Base-by-base conservation (phyloP, 2,113 vertebrate species). In the Climacteris rufus region DNA sequence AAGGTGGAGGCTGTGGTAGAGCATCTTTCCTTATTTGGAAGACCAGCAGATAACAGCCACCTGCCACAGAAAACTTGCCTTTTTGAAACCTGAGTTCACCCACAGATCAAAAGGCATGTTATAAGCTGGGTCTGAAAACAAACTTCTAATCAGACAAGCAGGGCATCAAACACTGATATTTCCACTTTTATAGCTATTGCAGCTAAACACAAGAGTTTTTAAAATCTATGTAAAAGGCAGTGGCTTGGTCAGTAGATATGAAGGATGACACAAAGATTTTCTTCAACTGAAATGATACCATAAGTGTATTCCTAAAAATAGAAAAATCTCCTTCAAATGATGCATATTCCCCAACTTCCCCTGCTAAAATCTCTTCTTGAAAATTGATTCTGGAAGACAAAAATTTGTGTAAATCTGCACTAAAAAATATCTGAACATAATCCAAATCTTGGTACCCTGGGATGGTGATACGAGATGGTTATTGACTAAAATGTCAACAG, bases 401-500 rank as follows among this genome's bases (percentile, higher is more conserved):
- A 93, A 95, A 77, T 40, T 86, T n/a, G 42, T 25, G 16, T 63
- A 72, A 76, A 94, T 44, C 57, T 42, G 42, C 6, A 5, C 28
- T 81, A 33, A 81, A 89, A 89, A 39, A 22, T 76, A 64, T 50
- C 39, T 59, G 75, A 95, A 35, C 25, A 13, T 33, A 52, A 37
- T 88, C 30, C 64, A 84, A 82, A 81, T 59, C 70, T 89, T 91
- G 76, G 94, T 61, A 53, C 59, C 28, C 13, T 44, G 30, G 52
- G 44, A 76, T 30, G 69, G 79, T 74, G 40, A 61, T 90, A 77
- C 8, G 11, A 95, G 90, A 30, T 69, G 28, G 81, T 80, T 96
- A 97, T 87, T 96, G 95, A 97, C 87, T 88, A 64, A 97, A 97
- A 96, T 80, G 84, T 95, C 93, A 97, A 76, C 52, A 94, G 74